phyloP scores from a whole-genome alignment of 2,888 invertebrate genomes.

The Mythimna impura region DNA sequence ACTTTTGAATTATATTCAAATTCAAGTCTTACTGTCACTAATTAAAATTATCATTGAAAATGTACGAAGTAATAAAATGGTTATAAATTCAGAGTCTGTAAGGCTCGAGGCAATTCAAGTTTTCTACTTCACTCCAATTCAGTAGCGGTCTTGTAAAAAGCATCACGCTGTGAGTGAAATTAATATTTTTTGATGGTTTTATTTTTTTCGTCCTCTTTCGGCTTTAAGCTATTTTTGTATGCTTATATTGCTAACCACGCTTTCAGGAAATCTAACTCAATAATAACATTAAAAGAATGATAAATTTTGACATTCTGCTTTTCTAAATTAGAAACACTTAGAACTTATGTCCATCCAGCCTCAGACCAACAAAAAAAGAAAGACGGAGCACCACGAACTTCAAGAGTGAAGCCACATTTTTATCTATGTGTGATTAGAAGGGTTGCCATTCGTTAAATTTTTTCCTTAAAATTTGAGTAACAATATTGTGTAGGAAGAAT shows the following conservation, averaged over 20 bases:
- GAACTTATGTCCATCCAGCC: too few relatives aligned
- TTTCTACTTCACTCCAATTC: slow-evolving; percentile 10
- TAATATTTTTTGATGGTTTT: neutral
- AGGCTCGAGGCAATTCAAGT: slow-evolving; percentile 15
- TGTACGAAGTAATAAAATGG: neutral
- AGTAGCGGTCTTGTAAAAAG: slow-evolving; percentile 16
- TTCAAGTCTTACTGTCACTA: neutral
- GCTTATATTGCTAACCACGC: neutral
- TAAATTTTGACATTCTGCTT: neutral
- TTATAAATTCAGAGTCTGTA: slow-evolving; percentile 3
- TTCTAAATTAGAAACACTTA: neutral
- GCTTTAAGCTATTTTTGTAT: neutral
- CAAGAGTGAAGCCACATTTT: too few relatives aligned
- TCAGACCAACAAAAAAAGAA: too few relatives aligned
- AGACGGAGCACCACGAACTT: too few relatives aligned
- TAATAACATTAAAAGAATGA: too few relatives aligned
- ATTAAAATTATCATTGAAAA: slow-evolving; percentile 23
- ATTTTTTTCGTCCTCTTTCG: neutral
- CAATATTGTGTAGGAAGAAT: too few relatives aligned
- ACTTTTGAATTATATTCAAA: neutral
- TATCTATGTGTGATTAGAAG: too few relatives aligned
- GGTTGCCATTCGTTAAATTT: too few relatives aligned
- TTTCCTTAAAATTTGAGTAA: too few relatives aligned
- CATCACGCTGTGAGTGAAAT: neutral
- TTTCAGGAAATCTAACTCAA: neutral